Conservation (phyloP, 2,113 vertebrate species). For the Cheilinus undulatus region DNA sequence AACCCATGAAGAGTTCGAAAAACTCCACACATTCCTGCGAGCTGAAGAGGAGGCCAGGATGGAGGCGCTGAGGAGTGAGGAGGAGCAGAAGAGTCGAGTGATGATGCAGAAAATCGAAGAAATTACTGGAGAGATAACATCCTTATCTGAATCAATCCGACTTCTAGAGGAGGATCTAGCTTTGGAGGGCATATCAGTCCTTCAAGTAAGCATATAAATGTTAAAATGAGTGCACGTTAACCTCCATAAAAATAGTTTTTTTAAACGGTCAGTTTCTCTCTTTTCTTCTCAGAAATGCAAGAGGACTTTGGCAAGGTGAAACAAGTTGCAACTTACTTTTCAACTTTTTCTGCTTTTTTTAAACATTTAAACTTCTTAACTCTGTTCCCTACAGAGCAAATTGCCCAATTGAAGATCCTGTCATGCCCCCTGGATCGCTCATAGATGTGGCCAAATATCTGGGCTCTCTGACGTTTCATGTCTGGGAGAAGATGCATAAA, state of each 20-base stretch:
- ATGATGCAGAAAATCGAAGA: slow-evolving; percentile 62
- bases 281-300: slow-evolving; percentile 67
- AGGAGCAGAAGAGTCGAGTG: slow-evolving; percentile 59
- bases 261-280: background rate
- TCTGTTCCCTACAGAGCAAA: slow-evolving; percentile 46
- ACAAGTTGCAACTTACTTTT: background rate
- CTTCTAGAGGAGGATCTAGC: slow-evolving; percentile 71
- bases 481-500: slow-evolving; percentile 76
- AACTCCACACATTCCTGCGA: slow-evolving; percentile 67
- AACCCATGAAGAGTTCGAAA: slow-evolving; percentile 74
- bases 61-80: slow-evolving; percentile 68
- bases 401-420: slow-evolving; percentile 20
- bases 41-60: slow-evolving; percentile 69
- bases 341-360: background rate
- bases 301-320: slow-evolving; percentile 63
- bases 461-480: slow-evolving; percentile 69
- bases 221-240: too few relatives aligned
- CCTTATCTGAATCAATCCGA: slow-evolving; percentile 64
- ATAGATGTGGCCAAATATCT: slow-evolving; percentile 76
- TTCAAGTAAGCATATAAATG: too few relatives aligned
- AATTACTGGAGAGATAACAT: slow-evolving; percentile 40
- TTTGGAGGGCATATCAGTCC: slow-evolving; percentile 57
- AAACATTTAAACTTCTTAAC: background rate
- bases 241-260: background rate
- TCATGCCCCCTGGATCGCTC: slow-evolving; percentile 56